These are phyloP conservation scores for Corvus moneduloides DNA, from an alignment of 2,113 vertebrate genomes.

Conservation along the genomic window DNA sequence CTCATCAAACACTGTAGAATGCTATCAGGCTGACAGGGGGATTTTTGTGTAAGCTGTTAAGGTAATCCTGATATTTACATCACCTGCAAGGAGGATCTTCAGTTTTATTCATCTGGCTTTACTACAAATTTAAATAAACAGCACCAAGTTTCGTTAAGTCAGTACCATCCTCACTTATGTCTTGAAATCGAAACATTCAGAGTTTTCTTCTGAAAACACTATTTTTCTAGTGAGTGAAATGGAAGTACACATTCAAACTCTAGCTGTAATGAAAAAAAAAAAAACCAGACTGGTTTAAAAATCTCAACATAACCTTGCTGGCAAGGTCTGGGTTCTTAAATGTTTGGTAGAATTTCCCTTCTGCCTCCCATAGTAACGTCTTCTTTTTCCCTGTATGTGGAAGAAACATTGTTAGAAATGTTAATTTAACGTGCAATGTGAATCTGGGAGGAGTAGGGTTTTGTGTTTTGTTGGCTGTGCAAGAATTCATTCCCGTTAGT, in stretches of 20 bases:
- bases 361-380: not conserved
- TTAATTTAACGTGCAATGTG: not conserved
- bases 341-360: not conserved
- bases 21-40: not conserved
- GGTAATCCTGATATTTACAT: not conserved
- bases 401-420: not conserved
- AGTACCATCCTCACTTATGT: not conserved
- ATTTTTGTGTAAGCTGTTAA: not conserved
- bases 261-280: not conserved
- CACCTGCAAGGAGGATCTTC: not conserved
- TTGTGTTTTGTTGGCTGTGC: not conserved
- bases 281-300: not conserved
- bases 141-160: not conserved
- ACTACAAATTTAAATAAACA: not conserved
- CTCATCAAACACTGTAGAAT: not conserved
- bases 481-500: not conserved
- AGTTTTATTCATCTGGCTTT: not conserved
- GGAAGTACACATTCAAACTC: not conserved
- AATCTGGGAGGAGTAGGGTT: constrained; percentile 10
- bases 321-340: not conserved
- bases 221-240: not conserved
- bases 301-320: not conserved
- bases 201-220: not conserved
- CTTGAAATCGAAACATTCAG: not conserved
- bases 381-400: not conserved